Percentiles rank a stretch among this genome's conserved stretches.
These are phyloP conservation scores for Portunus trituberculatus DNA, from an alignment of 1,140 invertebrate genomes.

Conservation along the genomic window DNA sequence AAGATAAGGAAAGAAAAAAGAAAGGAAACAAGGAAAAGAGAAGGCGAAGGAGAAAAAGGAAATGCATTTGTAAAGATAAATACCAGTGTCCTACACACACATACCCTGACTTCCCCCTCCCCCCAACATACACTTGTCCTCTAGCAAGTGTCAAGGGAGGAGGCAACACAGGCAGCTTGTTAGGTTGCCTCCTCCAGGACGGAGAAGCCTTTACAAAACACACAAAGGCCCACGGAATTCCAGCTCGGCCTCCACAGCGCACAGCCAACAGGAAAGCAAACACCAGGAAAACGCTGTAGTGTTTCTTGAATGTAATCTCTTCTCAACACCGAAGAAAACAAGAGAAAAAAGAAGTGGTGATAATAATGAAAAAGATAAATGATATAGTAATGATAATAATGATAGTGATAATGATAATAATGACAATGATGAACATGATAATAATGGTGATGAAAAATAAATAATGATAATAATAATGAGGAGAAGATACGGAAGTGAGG, in stretches of 20 bases:
- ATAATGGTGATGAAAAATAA: too few species aligned
- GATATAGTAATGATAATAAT: neutral
- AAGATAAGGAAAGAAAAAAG: neutral
- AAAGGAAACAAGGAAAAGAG: neutral
- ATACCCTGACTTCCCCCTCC: neutral
- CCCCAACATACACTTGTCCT: neutral
- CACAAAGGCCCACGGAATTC: neutral
- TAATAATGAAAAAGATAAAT: too few species aligned
- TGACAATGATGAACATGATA: too few species aligned
- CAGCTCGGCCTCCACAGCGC: neutral
- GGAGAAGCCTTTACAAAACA: conserved; percentile 6
- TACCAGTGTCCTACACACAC: neutral
- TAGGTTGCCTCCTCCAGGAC: neutral
- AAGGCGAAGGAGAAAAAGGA: neutral
- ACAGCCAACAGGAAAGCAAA: too few species aligned
- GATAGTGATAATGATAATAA: neutral
- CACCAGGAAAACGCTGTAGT: too few species aligned
- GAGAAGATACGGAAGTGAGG: neutral
- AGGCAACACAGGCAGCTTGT: neutral
- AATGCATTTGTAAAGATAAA: neutral
- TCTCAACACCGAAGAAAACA: neutral
- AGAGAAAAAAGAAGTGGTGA: too few species aligned
- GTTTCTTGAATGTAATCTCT: too few species aligned
- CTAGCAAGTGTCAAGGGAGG: neutral
- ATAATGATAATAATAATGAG: neutral